These are phyloP conservation scores for Bufotes viridis DNA, from an alignment of 2,797 vertebrate species.

Conservation along the genomic window DNA sequence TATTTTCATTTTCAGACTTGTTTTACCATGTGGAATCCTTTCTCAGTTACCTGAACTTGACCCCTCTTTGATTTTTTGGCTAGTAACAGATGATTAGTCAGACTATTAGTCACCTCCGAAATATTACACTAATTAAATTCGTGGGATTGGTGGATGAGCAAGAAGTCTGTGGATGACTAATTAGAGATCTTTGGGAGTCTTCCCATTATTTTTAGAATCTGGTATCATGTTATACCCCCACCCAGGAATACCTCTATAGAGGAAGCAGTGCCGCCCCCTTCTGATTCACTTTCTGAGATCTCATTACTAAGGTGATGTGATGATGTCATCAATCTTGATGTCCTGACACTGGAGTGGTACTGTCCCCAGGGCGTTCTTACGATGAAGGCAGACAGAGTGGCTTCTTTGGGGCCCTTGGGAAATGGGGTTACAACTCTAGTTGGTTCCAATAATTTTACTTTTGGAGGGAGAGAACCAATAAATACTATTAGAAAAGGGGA, in stretches of 20 bases:
- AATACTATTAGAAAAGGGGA: too few relatives aligned
- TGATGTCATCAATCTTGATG: neutral
- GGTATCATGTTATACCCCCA: neutral
- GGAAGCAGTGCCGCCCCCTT: neutral
- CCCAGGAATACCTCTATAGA: neutral
- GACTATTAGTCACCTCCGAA: neutral
- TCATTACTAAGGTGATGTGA: too few relatives aligned
- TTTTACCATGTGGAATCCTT: neutral
- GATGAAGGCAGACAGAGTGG: too few relatives aligned
- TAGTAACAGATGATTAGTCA: neutral
- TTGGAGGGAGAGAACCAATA: too few relatives aligned
- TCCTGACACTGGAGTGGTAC: neutral
- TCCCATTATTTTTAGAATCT: constrained; percentile 11
- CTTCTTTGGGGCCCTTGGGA: neutral
- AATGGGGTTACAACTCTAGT: neutral
- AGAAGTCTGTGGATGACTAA: neutral
- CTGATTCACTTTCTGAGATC: neutral
- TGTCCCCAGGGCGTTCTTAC: neutral
- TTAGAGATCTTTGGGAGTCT: neutral
- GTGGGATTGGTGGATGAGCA: neutral
- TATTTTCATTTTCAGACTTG: too few relatives aligned
- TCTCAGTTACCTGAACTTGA: neutral
- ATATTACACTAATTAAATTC: neutral
- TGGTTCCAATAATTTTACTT: neutral
- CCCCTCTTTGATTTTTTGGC: neutral